Base-by-base conservation (phyloP, 2,113 vertebrate genomes). In the Nycticorax nycticorax region DNA sequence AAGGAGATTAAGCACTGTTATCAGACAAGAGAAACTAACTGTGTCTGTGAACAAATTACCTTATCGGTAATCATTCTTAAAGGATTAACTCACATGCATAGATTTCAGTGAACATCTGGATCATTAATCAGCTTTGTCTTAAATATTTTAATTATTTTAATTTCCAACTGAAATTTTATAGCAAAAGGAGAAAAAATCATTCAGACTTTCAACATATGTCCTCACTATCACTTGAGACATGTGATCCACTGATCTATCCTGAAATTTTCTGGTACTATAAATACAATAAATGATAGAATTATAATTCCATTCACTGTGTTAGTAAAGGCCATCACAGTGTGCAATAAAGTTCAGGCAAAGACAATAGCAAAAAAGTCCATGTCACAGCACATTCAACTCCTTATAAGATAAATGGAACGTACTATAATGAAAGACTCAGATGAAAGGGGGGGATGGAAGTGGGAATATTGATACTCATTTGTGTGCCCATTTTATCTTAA, bases 121-220 rank as follows among this genome's bases (percentile, higher is more conserved):
- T 84, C 67, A 67, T 78, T 93, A 93, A 95, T 89, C 57, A 79
- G 23, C 47, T 85, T 94, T 85, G 33, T 82, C 64, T 67, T 89
- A 85, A 67, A 67, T 63, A 57, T 62, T 85, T 69, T 50, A 41
- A 48, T 88, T 90, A 63, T 68, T 93, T 93, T 85, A 12, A 41
- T 74, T 96, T 93, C 57, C 33, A 73, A 5, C 53, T 87, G 28
- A 78, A 57, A 71, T 71, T 94, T 84, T 37, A 26, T 59, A 39
- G 20, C 53, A 79, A 52, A 90, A 57, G n/a, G 26, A 59, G 47
- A 52, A 79, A 84, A 88, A 72, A 16, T 77, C 73, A 27, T 73
- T 26, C 17, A 80, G 68, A 59, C 45, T 85, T 93, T 66, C 26
- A 69, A 3, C 16, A 12, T 73, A 43, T 32, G 14, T 77, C 37